Evolutionary conservation across 2,888 invertebrate genomes (phyloP).

Genomic region (Philaethria dido): DNA sequence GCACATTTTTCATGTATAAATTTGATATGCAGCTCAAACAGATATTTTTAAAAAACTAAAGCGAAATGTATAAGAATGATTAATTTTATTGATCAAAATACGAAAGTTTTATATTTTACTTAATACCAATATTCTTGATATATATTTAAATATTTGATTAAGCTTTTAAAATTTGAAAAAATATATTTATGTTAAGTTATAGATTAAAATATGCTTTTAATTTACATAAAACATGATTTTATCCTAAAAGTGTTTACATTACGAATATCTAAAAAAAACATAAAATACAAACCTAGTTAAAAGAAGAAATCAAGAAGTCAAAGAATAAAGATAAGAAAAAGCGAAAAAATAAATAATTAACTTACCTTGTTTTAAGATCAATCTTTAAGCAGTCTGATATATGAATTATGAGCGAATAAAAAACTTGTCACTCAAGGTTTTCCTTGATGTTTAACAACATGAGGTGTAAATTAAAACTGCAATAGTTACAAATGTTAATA

Average conservation of each 20-base stretch:
- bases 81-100: too few relatives aligned
- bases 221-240: neutral
- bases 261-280: neutral
- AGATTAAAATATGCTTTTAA: neutral
- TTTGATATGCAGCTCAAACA: too few relatives aligned
- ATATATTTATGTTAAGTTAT: neutral
- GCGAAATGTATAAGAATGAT: too few relatives aligned
- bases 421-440: slow-evolving; percentile 20
- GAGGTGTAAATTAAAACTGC: neutral
- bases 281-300: neutral
- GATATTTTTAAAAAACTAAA: too few relatives aligned
- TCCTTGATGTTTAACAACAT: slow-evolving; percentile 3
- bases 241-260: neutral
- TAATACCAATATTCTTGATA: too few relatives aligned
- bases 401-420: slow-evolving; percentile 11
- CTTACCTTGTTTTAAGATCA: slow-evolving; percentile 11
- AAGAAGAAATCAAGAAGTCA: neutral
- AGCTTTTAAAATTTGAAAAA: neutral
- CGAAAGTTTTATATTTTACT: too few relatives aligned
- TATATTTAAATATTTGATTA: neutral
- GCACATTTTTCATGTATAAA: neutral
- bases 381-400: slow-evolving; percentile 14
- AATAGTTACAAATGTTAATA: neutral
- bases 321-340: neutral
- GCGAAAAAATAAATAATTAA: neutral